Evolutionary conservation across 2,888 invertebrate genomes (phyloP).

Genomic region (Nesidiocoris tenuis): DNA sequence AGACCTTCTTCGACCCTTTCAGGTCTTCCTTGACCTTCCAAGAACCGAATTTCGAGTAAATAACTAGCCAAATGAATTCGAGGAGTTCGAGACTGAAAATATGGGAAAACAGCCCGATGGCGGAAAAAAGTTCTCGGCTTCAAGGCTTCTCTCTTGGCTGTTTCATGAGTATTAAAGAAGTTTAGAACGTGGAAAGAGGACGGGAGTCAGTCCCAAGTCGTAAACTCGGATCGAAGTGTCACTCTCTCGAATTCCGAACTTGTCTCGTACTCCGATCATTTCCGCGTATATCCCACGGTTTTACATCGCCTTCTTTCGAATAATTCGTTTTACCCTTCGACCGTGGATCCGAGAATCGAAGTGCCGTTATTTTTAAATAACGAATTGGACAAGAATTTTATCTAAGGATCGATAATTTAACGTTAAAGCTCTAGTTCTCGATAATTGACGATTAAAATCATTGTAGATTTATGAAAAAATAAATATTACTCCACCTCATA

Average conservation of each 20-base stretch:
- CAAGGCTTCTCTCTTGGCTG: not conserved
- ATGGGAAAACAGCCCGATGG: not conserved
- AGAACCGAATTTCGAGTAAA: no score
- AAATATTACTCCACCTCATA: no score
- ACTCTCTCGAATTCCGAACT: constrained; percentile 21
- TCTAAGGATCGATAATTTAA: no score
- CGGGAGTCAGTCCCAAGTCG: constrained; percentile 12
- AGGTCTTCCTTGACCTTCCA: no score
- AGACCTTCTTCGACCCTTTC: no score
- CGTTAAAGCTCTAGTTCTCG: no score
- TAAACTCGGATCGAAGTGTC: constrained; percentile 32
- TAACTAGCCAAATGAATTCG: no score
- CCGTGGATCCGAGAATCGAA: no score
- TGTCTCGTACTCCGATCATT: constrained; percentile 4
- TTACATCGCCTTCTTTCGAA: not conserved
- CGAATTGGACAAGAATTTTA: no score
- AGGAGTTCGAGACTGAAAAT: not conserved
- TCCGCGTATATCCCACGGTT: constrained; percentile 5
- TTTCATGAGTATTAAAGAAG: constrained; percentile 4
- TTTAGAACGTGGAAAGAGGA: not conserved
- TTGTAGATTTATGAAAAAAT: no score
- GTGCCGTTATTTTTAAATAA: no score
- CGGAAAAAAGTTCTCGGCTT: constrained; percentile 1
- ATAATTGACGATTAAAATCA: no score
- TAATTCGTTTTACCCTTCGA: not conserved